Conservation (phyloP, 2,888 invertebrate species). For the Trachelus iudaicus region DNA sequence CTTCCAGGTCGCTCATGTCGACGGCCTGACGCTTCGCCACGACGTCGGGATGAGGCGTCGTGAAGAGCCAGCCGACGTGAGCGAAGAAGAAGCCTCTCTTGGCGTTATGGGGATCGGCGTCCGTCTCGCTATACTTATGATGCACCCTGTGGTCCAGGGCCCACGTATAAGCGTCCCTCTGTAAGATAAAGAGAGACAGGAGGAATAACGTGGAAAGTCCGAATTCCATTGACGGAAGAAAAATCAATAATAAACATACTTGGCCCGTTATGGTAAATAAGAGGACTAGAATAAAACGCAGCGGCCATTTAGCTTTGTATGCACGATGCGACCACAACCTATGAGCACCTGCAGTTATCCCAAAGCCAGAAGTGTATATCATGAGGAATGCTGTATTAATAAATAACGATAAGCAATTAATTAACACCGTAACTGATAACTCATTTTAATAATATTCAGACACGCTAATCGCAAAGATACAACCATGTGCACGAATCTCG, state of each 20-base stretch:
- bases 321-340: slow-evolving; percentile 85
- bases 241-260: slow-evolving; percentile 66
- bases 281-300: slow-evolving; percentile 75
- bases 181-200: slow-evolving; percentile 46
- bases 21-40: slow-evolving; percentile 75
- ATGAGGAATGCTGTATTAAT: slow-evolving; percentile 69
- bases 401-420: slow-evolving; percentile 17
- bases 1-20: slow-evolving; percentile 78
- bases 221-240: neutral
- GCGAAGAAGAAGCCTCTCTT: slow-evolving; percentile 90
- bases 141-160: slow-evolving; percentile 88
- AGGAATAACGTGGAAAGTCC: neutral
- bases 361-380: slow-evolving; percentile 81
- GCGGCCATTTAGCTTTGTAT: slow-evolving; percentile 78
- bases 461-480: too few relatives aligned
- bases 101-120: slow-evolving; percentile 87
- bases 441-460: too few relatives aligned
- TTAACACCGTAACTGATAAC: neutral
- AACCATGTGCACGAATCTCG: too few relatives aligned
- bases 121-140: slow-evolving; percentile 89
- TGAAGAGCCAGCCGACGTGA: slow-evolving; percentile 92
- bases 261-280: slow-evolving; percentile 85
- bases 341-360: slow-evolving; percentile 85
- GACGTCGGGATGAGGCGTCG: slow-evolving; percentile 85
- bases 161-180: slow-evolving; percentile 89